phyloP scores from a whole-genome alignment of 2,113 vertebrate species.

The Crotalus horridus region DNA sequence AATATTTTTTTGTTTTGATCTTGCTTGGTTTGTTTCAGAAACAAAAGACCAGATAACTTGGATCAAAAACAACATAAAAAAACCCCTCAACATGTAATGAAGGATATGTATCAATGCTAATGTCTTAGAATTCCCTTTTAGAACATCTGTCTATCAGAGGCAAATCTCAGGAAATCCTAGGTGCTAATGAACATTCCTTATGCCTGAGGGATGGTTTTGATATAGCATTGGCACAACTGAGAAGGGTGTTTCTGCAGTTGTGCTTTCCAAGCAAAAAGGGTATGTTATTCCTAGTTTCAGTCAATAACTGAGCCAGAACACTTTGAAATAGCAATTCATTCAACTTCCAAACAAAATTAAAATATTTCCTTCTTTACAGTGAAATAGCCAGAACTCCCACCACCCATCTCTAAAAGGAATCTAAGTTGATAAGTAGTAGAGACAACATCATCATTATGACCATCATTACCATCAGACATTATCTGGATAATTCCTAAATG shows the following conservation, averaged over 20 bases:
- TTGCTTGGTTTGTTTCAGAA: constrained; percentile 17
- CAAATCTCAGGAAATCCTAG: not conserved
- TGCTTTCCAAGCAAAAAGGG: not conserved
- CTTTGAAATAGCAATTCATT: not conserved
- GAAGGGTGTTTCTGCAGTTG: not conserved
- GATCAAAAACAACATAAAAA: not conserved
- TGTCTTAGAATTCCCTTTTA: not conserved
- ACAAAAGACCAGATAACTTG: not conserved
- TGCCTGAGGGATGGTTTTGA: not conserved
- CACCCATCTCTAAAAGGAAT: not conserved
- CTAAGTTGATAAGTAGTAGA: not conserved
- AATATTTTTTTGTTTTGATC: not conserved
- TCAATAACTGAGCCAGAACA: not conserved
- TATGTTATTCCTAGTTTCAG: not conserved
- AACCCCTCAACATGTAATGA: not conserved
- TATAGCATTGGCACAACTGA: not conserved
- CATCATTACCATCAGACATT: not conserved
- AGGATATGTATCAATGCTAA: not conserved
- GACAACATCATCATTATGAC: not conserved
- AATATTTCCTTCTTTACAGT: not conserved
- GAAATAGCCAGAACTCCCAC: not conserved
- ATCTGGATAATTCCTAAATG: not conserved
- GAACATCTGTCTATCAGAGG: not conserved
- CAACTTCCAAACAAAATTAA: not conserved
- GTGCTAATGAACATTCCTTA: not conserved